Base-by-base conservation (phyloP, 1,140 invertebrate species). In the Magallana gigas region DNA sequence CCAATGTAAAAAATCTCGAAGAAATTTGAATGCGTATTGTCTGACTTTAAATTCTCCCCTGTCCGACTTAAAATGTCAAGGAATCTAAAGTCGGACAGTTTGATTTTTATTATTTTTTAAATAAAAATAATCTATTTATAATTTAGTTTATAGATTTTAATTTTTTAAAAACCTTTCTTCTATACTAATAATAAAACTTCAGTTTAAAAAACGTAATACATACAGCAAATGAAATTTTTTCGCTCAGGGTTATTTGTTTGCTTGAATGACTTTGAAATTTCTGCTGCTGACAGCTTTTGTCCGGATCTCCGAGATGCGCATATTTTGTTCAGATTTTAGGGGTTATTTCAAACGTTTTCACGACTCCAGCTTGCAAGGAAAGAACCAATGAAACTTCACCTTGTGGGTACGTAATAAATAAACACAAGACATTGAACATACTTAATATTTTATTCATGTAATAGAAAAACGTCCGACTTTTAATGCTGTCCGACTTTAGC, bases 401-500 rank as follows among this genome's bases (percentile, higher is more conserved):
- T n/a, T n/a, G 18, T 7, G 18, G 60, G 60, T 62, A 62, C 60
- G 12, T 62, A 14, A 0, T 14, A 62, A 62, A 62, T 7, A 11
- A 62, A 62, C 14, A 62, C 14, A n/a, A 14, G 60, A 62, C 11
- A 62, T n/a, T 62, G 18, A 62, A 62, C 6, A 62, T 18, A 62
- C 14, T 62, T 14, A 62, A 16, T 14, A 62, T 14, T 62, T 62
- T 62, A 62, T 62, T 62, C 36, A 14, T 14, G 60, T n/a, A 14
- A 62, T n/a, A 16, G 60, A 62, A 62, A 62, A 62, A 6, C 18
- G 60, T 62, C 60, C 60, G 60, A 62, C 60, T 11, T 68, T 68
- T 23, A 6, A 23, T 68, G 64, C 64, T 68, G 64, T 68, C 64
- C 64, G 64, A 68, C 64, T 68, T 68, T 23, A 68, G n/a, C 64